Conservation (phyloP, 53 echinoderm and acorn worm species). For the Crossaster papposus region DNA sequence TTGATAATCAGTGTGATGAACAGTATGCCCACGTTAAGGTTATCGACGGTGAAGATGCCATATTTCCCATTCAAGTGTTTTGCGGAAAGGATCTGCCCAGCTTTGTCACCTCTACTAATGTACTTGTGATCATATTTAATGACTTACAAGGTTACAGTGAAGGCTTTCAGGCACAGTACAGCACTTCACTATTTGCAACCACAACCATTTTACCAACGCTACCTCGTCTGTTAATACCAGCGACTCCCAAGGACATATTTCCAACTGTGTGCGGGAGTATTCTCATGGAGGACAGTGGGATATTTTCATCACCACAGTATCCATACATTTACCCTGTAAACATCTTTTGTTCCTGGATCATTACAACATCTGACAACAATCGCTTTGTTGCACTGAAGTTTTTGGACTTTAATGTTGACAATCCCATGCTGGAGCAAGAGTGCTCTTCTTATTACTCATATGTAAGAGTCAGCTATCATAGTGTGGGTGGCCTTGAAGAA, state of each 20-base stretch:
- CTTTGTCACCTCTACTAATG: constrained; percentile 21
- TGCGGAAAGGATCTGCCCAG: constrained; percentile 45
- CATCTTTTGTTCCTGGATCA: constrained; percentile 47
- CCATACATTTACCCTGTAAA: constrained; percentile 44
- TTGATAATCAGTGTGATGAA: constrained; percentile 20
- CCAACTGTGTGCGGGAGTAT: constrained; percentile 23
- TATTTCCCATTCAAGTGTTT: not conserved
- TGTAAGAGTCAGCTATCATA: constrained; percentile 24
- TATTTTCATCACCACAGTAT: constrained; percentile 53
- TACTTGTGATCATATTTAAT: constrained; percentile 23
- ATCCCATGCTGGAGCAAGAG: constrained; percentile 29
- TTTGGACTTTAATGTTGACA: constrained; percentile 64
- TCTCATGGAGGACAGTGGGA: constrained; percentile 22
- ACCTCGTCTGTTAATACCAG: not conserved
- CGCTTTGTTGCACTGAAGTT: constrained; percentile 52
- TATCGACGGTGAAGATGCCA: not conserved
- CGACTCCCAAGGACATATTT: not conserved
- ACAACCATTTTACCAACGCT: not conserved
- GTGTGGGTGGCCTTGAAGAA: not conserved
- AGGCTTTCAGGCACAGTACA: constrained; percentile 54
- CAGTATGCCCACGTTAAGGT: constrained; percentile 37
- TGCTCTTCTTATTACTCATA: constrained; percentile 57
- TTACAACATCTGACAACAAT: constrained; percentile 16
- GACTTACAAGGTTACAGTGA: constrained; percentile 21
- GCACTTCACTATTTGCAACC: not conserved